These are phyloP conservation scores for Drymonia ruficornis DNA, from an alignment of 2,888 invertebrate genomes.

Conservation along the genomic window DNA sequence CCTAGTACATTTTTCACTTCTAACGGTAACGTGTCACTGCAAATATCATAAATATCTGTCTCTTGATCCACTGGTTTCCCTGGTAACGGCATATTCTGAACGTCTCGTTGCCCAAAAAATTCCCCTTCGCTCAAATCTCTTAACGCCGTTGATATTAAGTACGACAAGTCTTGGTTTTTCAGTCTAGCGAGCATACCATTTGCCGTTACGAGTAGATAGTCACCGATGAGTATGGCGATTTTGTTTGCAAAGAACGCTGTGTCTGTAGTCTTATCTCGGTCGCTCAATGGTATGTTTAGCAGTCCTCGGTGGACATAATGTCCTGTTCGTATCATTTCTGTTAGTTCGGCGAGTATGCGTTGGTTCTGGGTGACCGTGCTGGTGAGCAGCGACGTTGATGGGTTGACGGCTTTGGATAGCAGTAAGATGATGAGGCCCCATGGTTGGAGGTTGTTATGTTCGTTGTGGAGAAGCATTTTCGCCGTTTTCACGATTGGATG, in stretches of 20 bases:
- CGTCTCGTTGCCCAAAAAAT: conserved; percentile 90
- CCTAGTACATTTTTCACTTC: conserved; percentile 72
- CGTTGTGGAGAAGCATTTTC: conserved; percentile 92
- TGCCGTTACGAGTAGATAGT: conserved; percentile 93
- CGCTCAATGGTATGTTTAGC: conserved; percentile 73
- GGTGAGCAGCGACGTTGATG: conserved; percentile 84
- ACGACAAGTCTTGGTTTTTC: conserved; percentile 89
- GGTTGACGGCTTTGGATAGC: conserved; percentile 89
- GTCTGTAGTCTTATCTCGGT: conserved; percentile 81
- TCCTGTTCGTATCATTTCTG: conserved; percentile 95
- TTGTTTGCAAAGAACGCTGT: conserved; percentile 95
- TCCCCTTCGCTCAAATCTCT: conserved; percentile 93
- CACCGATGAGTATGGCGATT: conserved; percentile 93
- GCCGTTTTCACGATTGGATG: conserved; percentile 95
- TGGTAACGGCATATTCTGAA: conserved; percentile 90
- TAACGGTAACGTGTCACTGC: conserved; percentile 67
- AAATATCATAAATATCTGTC: conserved; percentile 57
- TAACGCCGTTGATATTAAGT: conserved; percentile 92
- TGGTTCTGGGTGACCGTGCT: conserved; percentile 83
- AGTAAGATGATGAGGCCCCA: conserved; percentile 93
- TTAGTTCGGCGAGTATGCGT: conserved; percentile 86
- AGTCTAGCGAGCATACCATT: conserved; percentile 91
- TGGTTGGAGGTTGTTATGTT: conserved; percentile 92
- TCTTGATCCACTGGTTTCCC: conserved; percentile 76
- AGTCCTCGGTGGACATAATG: conserved; percentile 91